phyloP scores from a whole-genome alignment of 2,797 vertebrate species.

The Crypturellus tataupa region DNA sequence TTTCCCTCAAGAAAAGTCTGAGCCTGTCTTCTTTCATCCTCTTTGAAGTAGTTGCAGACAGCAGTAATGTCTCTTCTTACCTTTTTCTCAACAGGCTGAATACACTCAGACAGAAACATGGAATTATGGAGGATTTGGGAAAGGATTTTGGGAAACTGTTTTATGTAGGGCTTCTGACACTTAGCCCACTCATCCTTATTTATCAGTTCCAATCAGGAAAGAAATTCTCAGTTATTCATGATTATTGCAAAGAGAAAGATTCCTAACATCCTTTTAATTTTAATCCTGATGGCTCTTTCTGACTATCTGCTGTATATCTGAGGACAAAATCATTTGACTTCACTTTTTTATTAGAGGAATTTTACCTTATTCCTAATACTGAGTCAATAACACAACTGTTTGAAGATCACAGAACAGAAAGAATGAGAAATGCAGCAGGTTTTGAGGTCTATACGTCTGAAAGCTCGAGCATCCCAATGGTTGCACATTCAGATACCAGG shows the following conservation, averaged over 20 bases:
- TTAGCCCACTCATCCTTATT: background rate
- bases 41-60: no score
- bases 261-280: background rate
- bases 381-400: background rate
- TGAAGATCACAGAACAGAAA: background rate
- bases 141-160: background rate
- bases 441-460: background rate
- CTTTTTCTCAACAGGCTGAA: no score
- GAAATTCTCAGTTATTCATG: background rate
- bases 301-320: background rate
- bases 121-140: no score
- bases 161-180: background rate
- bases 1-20: no score
- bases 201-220: background rate
- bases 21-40: no score
- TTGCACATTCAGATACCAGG: rapidly evolving
- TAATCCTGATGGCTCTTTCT: background rate
- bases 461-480: background rate
- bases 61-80: no score
- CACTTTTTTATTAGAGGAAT: background rate
- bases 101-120: no score
- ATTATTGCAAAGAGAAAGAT: background rate
- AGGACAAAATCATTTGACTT: background rate
- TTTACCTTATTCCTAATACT: background rate
- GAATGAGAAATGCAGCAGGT: background rate